These are phyloP conservation scores for Spinibarbus caldwelli DNA, from an alignment of 2,797 vertebrate genomes.

Conservation along the genomic window DNA sequence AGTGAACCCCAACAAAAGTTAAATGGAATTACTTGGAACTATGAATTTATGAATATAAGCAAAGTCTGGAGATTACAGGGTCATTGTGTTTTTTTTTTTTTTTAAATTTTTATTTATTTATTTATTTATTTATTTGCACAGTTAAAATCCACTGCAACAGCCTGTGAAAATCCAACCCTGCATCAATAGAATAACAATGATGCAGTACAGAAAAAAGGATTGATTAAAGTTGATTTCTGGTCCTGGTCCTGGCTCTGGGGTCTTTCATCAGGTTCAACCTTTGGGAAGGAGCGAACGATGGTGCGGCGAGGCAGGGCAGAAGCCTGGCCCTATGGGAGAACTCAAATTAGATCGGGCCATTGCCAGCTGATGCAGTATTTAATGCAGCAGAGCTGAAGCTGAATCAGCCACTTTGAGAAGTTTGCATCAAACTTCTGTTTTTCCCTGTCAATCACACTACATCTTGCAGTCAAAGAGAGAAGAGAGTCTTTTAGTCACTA, in stretches of 20 bases:
- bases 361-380: constrained; percentile 40
- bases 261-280: constrained; percentile 62
- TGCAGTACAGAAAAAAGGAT: constrained; percentile 78
- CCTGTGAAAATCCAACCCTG: constrained; percentile 79
- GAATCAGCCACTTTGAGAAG: constrained; percentile 43
- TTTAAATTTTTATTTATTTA: too few relatives aligned
- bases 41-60: constrained; percentile 1
- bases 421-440: constrained; percentile 35
- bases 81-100: constrained; percentile 62
- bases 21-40: constrained; percentile 22
- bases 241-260: constrained; percentile 66
- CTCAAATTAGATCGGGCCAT: constrained; percentile 26
- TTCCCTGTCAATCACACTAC: constrained; percentile 1
- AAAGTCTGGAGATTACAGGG: constrained; percentile 38
- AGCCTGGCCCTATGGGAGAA: constrained; percentile 28
- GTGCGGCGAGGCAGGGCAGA: constrained; percentile 16
- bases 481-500: neutral
- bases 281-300: constrained; percentile 51
- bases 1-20: neutral
- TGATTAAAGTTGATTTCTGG: constrained; percentile 78
- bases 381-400: constrained; percentile 30
- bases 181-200: constrained; percentile 83
- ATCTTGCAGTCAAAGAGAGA: neutral
- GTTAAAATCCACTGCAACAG: constrained; percentile 75
- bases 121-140: too few relatives aligned